These are phyloP conservation scores for Calidris pugnax DNA, from an alignment of 2,113 vertebrate genomes.

Conservation along the genomic window DNA sequence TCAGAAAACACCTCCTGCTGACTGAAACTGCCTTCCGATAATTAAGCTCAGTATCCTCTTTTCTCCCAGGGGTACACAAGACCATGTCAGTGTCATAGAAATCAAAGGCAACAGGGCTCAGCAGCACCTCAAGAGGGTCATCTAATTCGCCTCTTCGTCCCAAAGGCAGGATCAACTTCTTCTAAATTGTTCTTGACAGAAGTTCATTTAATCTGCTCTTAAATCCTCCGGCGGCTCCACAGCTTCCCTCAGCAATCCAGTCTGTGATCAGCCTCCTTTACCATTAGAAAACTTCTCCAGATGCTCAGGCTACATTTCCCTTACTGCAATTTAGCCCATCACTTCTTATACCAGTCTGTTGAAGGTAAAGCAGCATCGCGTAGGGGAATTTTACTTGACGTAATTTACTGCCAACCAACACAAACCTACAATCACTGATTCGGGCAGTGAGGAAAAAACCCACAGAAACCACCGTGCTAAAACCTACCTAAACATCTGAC, in stretches of 20 bases:
- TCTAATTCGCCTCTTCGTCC: not conserved
- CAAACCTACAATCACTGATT: not conserved
- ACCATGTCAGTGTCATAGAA: not conserved
- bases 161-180: conserved; percentile 50
- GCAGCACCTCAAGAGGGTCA: conserved; percentile 38
- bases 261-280: not conserved
- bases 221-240: not conserved
- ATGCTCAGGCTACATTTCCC: not conserved
- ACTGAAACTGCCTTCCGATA: not conserved
- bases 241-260: conserved; percentile 11
- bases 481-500: not conserved
- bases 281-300: conserved; percentile 15
- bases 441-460: not conserved
- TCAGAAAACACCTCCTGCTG: not conserved
- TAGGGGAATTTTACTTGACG: not conserved
- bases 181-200: conserved; percentile 53
- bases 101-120: conserved; percentile 45
- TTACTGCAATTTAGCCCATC: conserved; percentile 19
- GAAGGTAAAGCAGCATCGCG: not conserved
- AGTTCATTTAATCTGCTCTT: conserved; percentile 58
- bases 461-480: not conserved
- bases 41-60: not conserved
- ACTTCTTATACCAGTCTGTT: not conserved
- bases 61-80: not conserved
- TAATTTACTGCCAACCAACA: not conserved